Evolutionary conservation across 2,797 vertebrate species (phyloP).

Genomic region (Cirrhinus molitorella): DNA sequence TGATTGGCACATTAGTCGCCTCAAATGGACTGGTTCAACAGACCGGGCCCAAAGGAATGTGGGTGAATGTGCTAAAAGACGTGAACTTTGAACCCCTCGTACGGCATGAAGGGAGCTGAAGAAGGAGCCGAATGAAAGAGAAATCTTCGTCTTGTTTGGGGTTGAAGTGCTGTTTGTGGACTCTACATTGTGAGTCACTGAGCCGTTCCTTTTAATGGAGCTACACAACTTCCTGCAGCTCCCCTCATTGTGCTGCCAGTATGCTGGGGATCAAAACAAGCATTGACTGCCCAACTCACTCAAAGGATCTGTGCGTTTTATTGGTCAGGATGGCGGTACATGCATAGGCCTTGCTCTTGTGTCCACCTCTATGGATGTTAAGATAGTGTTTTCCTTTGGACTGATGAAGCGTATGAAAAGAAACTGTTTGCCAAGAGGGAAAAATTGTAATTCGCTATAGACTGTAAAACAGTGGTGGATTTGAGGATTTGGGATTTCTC

Average conservation of each 20-base stretch:
- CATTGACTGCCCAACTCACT: slow-evolving; percentile 63
- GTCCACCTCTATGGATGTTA: slow-evolving; percentile 59
- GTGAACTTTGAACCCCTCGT: slow-evolving; percentile 71
- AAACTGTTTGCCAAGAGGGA: slow-evolving; percentile 59
- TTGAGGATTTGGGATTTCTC: slow-evolving; percentile 57
- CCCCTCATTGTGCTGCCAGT: slow-evolving; percentile 68
- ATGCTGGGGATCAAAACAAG: slow-evolving; percentile 70
- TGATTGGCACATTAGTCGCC: slow-evolving; percentile 61
- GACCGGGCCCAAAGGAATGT: slow-evolving; percentile 43
- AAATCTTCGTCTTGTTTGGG: slow-evolving; percentile 71
- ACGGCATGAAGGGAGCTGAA: slow-evolving; percentile 61
- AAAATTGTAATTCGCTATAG: slow-evolving; percentile 66
- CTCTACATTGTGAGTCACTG: slow-evolving; percentile 75
- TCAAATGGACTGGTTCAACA: slow-evolving; percentile 59
- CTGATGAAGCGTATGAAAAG: slow-evolving; percentile 17
- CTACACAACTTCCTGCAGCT: slow-evolving; percentile 76
- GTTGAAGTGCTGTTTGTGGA: slow-evolving; percentile 75
- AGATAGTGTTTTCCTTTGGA: slow-evolving; percentile 43
- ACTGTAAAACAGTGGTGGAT: slow-evolving; percentile 58
- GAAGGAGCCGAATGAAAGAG: slow-evolving; percentile 63
- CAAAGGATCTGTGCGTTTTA: slow-evolving; percentile 71
- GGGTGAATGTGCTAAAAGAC: slow-evolving; percentile 63
- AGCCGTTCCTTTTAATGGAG: slow-evolving; percentile 75
- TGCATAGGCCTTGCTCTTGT: slow-evolving; percentile 61
- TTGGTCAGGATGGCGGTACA: slow-evolving; percentile 61